phyloP scores from a whole-genome alignment of 2,113 vertebrate genomes.

The Synchiropus splendidus region DNA sequence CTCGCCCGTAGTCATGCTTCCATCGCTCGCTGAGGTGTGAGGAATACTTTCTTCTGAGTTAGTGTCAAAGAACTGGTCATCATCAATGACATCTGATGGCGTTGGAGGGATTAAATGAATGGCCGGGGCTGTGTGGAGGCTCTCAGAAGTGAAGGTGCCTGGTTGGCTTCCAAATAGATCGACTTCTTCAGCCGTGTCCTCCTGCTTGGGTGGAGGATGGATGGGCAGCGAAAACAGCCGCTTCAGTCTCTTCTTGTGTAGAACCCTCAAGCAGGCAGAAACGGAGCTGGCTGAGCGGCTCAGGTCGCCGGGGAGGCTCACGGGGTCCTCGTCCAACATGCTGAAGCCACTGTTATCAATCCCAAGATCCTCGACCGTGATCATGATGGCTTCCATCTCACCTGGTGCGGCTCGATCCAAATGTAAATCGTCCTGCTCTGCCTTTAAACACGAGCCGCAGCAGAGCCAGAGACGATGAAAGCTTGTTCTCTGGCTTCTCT shows the following conservation, averaged over 20 bases:
- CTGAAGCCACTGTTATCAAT: conserved; percentile 56
- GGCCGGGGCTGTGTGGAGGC: conserved; percentile 44
- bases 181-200: conserved; percentile 27
- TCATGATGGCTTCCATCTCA: conserved; percentile 40
- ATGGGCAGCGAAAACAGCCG: conserved; percentile 48
- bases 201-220: conserved; percentile 10
- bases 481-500: conserved; percentile 13
- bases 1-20: conserved; percentile 21
- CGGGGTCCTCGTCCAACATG: conserved; percentile 23
- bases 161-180: conserved; percentile 23
- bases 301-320: conserved; percentile 9
- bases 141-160: conserved; percentile 15
- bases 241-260: conserved; percentile 47
- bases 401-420: conserved; percentile 19
- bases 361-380: conserved; percentile 57
- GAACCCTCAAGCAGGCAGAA: conserved; percentile 28
- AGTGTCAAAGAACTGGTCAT: conserved; percentile 63
- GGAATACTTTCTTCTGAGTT: conserved; percentile 46
- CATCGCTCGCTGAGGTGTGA: conserved; percentile 28
- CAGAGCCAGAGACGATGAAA: conserved; percentile 23
- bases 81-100: conserved; percentile 51
- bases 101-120: conserved; percentile 71
- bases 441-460: conserved; percentile 47
- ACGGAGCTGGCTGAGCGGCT: conserved; percentile 41
- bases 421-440: conserved; percentile 19